Evolutionary conservation across 2,888 invertebrate genomes (phyloP).

Genomic region (Crossocerus cetratus): DNA sequence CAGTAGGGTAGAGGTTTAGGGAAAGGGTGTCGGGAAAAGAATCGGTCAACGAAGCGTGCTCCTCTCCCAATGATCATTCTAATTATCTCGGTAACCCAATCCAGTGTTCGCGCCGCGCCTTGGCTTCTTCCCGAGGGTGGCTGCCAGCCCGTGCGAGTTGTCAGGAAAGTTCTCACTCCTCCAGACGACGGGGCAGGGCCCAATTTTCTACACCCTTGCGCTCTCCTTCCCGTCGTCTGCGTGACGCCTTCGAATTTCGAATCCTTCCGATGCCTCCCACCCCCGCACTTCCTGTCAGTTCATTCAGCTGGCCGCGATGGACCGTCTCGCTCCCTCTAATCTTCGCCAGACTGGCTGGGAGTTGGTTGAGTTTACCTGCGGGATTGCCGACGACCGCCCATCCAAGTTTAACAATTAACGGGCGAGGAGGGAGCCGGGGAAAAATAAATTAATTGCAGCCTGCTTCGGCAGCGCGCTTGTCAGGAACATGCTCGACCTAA

Average conservation of each 20-base stretch:
- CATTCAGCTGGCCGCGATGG: conserved; percentile 11
- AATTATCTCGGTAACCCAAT: conserved; percentile 75
- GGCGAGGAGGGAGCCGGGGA: conserved; percentile 54
- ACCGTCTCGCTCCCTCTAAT: conserved; percentile 7
- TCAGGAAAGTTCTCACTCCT: conserved; percentile 49
- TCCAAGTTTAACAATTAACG: conserved; percentile 77
- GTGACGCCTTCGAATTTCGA: conserved; percentile 4
- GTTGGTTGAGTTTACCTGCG: conserved; percentile 57
- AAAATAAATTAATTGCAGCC: conserved; percentile 75
- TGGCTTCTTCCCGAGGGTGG: conserved; percentile 58
- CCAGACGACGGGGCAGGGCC: conserved; percentile 25
- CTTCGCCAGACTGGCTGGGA: conserved; percentile 33
- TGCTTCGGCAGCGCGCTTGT: conserved; percentile 51
- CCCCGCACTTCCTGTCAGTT: conserved; percentile 7
- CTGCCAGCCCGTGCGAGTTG: conserved; percentile 22
- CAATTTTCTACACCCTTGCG: conserved; percentile 41
- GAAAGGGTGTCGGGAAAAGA: conserved; percentile 47
- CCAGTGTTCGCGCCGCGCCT: conserved; percentile 58
- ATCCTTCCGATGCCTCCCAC: conserved; percentile 12
- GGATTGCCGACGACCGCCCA: conserved; percentile 71
- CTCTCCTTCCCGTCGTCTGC: conserved; percentile 21
- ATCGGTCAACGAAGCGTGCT: conserved; percentile 72
- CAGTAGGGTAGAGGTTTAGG: background rate
- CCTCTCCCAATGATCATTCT: conserved; percentile 71
- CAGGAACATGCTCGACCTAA: conserved; percentile 65